Evolutionary conservation across 2,113 vertebrate genomes (phyloP).

Genomic region (Propithecus coquereli): DNA sequence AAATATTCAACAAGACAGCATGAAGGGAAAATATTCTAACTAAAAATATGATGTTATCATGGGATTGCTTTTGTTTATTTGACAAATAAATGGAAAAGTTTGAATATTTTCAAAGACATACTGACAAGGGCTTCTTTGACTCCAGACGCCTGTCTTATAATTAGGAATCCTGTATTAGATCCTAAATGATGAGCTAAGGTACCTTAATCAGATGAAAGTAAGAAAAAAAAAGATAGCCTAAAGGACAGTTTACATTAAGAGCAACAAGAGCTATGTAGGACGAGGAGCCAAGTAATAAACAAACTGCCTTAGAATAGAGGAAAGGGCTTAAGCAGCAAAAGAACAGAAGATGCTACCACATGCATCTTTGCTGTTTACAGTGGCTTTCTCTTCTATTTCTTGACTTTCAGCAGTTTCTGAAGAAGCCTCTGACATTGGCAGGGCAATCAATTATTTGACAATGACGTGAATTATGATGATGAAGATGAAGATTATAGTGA

Average conservation of each 20-base stretch:
- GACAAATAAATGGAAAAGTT: not conserved
- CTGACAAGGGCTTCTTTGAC: not conserved
- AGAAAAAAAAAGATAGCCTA: not conserved
- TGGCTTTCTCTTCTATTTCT: not conserved
- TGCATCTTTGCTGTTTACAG: not conserved
- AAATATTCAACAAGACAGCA: not conserved
- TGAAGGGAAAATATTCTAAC: not conserved
- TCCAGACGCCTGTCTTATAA: not conserved
- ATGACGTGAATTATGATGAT: not conserved
- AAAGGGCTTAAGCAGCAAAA: not conserved
- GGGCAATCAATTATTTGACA: not conserved
- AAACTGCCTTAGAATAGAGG: not conserved
- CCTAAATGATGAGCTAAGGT: not conserved
- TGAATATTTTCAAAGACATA: not conserved
- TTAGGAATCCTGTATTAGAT: not conserved
- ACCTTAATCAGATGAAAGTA: not conserved
- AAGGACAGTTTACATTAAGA: not conserved
- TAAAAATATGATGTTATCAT: not conserved
- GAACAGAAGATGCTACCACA: not conserved
- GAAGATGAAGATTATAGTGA: not conserved
- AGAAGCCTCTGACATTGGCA: not conserved
- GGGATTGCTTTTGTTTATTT: not conserved
- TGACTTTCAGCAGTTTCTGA: not conserved
- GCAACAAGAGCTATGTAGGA: too few relatives aligned
- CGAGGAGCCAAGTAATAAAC: not conserved